phyloP scores from a whole-genome alignment of 2,888 invertebrate genomes.

The Thecophora atra region DNA sequence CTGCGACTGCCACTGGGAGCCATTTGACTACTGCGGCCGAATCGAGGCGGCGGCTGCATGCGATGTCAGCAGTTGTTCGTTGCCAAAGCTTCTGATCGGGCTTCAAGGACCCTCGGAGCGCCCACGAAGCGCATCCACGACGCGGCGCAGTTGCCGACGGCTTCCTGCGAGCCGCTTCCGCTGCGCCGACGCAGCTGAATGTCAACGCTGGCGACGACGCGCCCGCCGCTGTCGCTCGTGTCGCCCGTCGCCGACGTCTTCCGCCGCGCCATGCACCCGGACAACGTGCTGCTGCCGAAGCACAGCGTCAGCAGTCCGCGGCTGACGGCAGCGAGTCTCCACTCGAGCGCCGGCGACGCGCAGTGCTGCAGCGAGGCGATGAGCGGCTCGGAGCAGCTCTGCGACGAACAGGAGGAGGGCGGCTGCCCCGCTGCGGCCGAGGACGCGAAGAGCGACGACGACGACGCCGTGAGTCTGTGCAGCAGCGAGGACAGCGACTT shows the following conservation, averaged over 20 bases:
- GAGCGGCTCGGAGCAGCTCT: constrained; percentile 35
- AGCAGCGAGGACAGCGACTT: constrained; percentile 83
- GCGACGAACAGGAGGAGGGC: not conserved
- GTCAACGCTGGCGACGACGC: constrained; percentile 57
- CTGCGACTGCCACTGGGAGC: not conserved
- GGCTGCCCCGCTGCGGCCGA: constrained; percentile 39
- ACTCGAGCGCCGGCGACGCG: not conserved
- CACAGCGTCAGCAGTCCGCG: constrained; percentile 60
- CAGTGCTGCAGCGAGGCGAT: constrained; percentile 36
- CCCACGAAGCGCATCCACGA: no score
- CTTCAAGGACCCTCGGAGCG: no score
- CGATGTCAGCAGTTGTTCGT: no score
- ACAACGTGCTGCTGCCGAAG: constrained; percentile 60
- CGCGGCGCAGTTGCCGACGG: constrained; percentile 32
- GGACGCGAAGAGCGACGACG: constrained; percentile 38
- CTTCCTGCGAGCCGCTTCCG: not conserved
- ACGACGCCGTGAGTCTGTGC: constrained; percentile 72
- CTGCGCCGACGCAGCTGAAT: constrained; percentile 45
- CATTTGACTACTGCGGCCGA: no score
- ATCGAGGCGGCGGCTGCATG: no score
- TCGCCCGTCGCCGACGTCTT: constrained; percentile 39
- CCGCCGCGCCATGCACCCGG: constrained; percentile 65
- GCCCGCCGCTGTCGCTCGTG: constrained; percentile 38
- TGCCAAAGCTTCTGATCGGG: not conserved
- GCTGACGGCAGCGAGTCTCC: constrained; percentile 43